phyloP scores from a whole-genome alignment of 1,140 invertebrate genomes.

The Steinernema feltiae region DNA sequence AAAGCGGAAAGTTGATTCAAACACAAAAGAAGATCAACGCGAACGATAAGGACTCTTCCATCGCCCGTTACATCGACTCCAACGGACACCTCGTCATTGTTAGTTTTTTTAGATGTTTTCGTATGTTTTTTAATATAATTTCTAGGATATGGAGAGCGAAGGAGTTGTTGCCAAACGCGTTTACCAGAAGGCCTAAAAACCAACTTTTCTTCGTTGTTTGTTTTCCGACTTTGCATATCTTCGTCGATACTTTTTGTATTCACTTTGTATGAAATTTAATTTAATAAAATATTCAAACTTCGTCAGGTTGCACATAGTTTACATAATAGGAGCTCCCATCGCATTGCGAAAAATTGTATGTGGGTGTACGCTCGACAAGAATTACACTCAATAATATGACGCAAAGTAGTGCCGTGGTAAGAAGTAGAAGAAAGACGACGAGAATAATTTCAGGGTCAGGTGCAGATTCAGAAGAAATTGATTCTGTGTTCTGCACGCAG shows the following conservation, averaged over 20 bases:
- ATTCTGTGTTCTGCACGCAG: background rate
- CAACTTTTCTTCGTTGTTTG: no score
- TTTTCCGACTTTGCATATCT: background rate
- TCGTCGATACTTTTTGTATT: background rate
- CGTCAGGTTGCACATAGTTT: background rate
- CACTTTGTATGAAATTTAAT: conserved; percentile 1
- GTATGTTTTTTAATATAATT: conserved; percentile 17
- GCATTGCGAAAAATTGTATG: background rate
- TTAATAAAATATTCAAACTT: conserved; percentile 61
- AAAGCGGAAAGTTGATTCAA: conserved; percentile 28
- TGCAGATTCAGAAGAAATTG: background rate
- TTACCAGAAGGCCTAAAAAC: conserved; percentile 65
- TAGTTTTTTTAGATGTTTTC: background rate
- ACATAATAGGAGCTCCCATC: background rate
- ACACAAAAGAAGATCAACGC: conserved; percentile 28
- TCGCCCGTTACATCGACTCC: conserved; percentile 38
- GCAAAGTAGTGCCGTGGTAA: background rate
- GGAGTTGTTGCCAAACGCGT: conserved; percentile 69
- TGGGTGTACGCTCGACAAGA: background rate
- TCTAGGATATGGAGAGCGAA: conserved; percentile 63
- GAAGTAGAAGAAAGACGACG: background rate
- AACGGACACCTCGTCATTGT: conserved; percentile 45
- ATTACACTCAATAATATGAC: background rate
- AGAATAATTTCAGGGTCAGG: background rate
- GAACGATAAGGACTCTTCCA: conserved; percentile 30